phyloP scores from a whole-genome alignment of 2,797 vertebrate species.

The Eulemur mongoz region DNA sequence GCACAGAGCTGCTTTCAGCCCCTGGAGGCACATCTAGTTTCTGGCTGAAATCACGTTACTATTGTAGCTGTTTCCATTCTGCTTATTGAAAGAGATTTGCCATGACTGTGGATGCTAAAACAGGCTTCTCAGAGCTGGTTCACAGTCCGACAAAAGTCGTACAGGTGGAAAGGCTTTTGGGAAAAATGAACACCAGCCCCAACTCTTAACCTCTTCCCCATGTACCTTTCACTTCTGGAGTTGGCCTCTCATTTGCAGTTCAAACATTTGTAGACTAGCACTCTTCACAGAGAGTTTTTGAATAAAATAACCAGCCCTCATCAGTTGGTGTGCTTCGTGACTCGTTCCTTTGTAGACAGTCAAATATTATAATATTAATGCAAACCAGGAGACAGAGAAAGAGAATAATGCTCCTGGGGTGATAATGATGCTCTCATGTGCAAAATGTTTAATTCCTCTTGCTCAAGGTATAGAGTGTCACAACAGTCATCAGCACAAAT shows the following conservation, averaged over 20 bases:
- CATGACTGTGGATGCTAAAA: conserved; percentile 9
- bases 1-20: neutral
- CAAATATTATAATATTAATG: neutral
- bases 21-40: conserved; percentile 56
- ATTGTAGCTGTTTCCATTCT: conserved; percentile 1
- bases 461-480: neutral
- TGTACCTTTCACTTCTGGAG: neutral
- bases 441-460: neutral
- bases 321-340: neutral
- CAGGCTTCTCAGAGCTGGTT: neutral
- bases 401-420: neutral
- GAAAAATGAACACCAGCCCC: neutral
- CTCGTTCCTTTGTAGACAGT: neutral
- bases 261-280: neutral
- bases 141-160: neutral
- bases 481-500: neutral
- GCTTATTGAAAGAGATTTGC: neutral
- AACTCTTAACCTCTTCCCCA: neutral
- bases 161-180: neutral
- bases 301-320: neutral
- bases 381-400: neutral
- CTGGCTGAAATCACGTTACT: conserved; percentile 49
- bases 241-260: neutral
- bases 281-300: neutral
- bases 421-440: neutral